Conservation (phyloP, 2,113 vertebrate genomes). For the Bubo blakistoni region DNA sequence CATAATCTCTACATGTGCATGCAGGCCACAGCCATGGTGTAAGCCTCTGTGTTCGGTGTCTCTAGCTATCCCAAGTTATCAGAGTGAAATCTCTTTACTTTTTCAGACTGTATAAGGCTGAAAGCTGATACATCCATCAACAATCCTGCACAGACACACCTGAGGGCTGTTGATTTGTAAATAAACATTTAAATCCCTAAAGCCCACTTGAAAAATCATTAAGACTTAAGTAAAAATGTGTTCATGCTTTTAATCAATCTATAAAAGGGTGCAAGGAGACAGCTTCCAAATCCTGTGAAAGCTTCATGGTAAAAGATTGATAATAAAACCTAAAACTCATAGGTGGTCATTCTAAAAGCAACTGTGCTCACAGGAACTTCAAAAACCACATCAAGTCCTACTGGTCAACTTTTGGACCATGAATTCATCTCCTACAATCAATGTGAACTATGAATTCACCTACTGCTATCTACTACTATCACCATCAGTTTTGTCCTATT, state of each 20-base stretch:
- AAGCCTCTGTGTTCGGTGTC: background rate
- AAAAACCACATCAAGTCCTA: background rate
- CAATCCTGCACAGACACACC: background rate
- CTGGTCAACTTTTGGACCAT: background rate
- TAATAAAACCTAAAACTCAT: background rate
- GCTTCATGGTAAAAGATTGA: background rate
- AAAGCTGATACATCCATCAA: background rate
- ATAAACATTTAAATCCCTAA: background rate
- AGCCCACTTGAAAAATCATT: background rate
- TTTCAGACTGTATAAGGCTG: background rate
- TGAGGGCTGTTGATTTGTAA: background rate
- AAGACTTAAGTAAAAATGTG: background rate
- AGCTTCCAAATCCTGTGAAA: background rate
- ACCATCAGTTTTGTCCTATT: background rate
- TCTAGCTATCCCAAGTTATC: background rate
- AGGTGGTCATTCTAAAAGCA: background rate
- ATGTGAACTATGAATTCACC: background rate
- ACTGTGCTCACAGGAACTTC: background rate
- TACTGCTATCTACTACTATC: background rate
- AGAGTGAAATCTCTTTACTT: background rate
- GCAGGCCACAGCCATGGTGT: background rate
- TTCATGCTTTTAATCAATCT: background rate
- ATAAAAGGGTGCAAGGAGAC: background rate
- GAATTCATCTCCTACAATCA: background rate
- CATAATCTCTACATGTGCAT: background rate